These are phyloP conservation scores for Antrozous pallidus DNA, from an alignment of 2,797 vertebrate species.

Conservation along the genomic window DNA sequence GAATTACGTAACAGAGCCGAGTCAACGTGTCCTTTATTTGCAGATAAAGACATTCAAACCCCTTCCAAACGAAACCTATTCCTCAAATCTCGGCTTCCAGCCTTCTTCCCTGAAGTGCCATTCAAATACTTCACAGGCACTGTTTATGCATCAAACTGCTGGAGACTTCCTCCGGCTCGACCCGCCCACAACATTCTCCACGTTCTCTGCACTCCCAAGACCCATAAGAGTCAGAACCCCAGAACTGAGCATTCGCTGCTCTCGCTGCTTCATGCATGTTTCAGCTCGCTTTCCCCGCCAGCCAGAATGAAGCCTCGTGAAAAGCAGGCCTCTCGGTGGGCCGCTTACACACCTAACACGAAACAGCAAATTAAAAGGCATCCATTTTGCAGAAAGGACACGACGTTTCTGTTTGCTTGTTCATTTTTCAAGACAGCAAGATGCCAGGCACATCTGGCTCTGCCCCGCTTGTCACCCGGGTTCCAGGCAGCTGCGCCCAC, in stretches of 20 bases:
- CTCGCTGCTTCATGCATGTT: neutral
- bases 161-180: neutral
- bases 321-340: neutral
- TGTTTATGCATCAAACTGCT: neutral
- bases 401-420: neutral
- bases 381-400: neutral
- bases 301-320: neutral
- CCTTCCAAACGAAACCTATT: neutral
- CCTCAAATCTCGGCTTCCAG: neutral
- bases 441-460: accelerated
- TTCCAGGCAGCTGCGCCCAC: neutral
- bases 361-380: neutral
- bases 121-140: neutral
- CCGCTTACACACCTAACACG: neutral
- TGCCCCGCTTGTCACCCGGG: neutral
- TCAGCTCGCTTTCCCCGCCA: neutral
- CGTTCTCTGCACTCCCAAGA: neutral
- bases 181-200: neutral
- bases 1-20: too few species aligned
- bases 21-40: neutral
- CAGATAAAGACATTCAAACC: neutral
- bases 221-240: neutral
- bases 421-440: neutral
- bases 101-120: neutral
- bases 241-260: neutral